Evolutionary conservation across 2,888 invertebrate species (phyloP), one percentile per base, ranked within the genome.

Genomic region (Endotricha flammealis): DNA sequence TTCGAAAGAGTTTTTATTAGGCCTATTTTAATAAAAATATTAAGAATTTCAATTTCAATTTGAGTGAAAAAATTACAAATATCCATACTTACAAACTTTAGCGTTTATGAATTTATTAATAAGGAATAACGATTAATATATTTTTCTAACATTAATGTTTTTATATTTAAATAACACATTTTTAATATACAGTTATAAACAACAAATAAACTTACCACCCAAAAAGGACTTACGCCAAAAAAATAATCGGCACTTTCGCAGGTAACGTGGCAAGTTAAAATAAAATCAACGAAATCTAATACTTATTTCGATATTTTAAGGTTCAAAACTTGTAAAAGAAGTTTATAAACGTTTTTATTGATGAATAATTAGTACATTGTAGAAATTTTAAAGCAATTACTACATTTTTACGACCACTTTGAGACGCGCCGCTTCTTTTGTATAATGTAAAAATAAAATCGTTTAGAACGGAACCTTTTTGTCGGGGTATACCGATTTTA

Each of bases 391-490:
- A 61, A 61, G 60, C 60, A 64, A 73, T 77, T 63, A 74, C 67
- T 64, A 64, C 55, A 53, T 63, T 62, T 76, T 73, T 67, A 77
- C 65, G 65, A 56, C 57, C 37, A 34, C 63, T 74, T 74, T 75
- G 69, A 64, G 49, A 29, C 30, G 33, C 13, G 60, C 76, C 79
- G 77, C 55, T 16, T 7, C 56, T 42, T 50, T 61, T 66, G 66
- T 62, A 4, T 53, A 57, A 59, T 66, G 66, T 64, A 68, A 62
- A 52, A 54, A 61, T 63, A 53, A 64, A 64, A 63, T 58, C 58
- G 44, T 49, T 57, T 54, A 60, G 56, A 50, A 41, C 53, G 41
- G 49, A 48, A 41, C 44, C 31, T 42, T 55, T 49, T 53, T 49
- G 46, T 49, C 48, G 48, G 35, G 35, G 31, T 13, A 47, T 48